Base-by-base conservation (phyloP, 2,888 invertebrate species). In the Thera obeliscata region DNA sequence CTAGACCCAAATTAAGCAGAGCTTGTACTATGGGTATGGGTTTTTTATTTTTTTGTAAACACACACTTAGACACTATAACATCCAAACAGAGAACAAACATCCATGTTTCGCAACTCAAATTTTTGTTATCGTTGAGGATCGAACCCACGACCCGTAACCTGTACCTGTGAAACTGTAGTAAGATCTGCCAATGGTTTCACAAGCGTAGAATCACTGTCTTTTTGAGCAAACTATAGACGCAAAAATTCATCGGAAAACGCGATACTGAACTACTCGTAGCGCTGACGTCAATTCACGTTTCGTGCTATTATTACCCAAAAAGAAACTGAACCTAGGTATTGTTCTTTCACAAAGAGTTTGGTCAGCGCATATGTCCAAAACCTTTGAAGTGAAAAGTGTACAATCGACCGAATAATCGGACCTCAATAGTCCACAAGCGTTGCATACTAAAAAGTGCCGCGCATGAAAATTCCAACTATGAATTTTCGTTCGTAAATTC, bases 391-490 rank as follows among this genome's bases (percentile, higher is more conserved):
- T 50, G 43, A 65, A 59, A 61, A 55, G 59, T 55, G 69, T 54
- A 62, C 69, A 65, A 65, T 63, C 43, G 62, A 66, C 69, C 56
- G 62, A 56, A 63, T 56, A 69, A 69, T 66, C 62, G 56, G 36
- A 38, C 59, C 48, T 52, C 58, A 58, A 12, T 8, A 22, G 43
- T 61, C 56, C 55, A 65, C 55, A 62, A 58, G 57, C 36, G 64
- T 61, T 64, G 61, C 68, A 67, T 65, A 65, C 61, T 56, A 63
- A 65, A 62, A 46, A 57, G 61, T 38, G n/a, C 52, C 38, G 61
- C n/a, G 49, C 52, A 38, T 38, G 48, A 62, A 54, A 52, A 56
- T 56, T 59, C 56, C 46, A 38, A 61, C 41, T 57, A 58, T 58
- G 50, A 65, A 69, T 62, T 69, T 69, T 69, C 62, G 22, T 38